Conservation (phyloP, 2,888 invertebrate genomes). For the Dryobota labecula region DNA sequence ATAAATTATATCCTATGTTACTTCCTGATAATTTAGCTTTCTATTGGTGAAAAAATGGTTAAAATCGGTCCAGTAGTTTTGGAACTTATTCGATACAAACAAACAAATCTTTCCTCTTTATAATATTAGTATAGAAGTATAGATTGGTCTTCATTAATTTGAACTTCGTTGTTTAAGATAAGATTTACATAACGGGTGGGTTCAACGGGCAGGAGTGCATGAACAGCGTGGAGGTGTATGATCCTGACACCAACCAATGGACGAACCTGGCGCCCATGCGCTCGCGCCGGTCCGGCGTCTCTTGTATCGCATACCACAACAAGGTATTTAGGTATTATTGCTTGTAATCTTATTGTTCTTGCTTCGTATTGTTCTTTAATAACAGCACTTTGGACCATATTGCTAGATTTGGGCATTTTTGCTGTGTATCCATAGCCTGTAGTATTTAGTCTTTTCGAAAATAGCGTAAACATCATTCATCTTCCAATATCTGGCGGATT, state of each 20-base stretch:
- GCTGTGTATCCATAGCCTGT: no score
- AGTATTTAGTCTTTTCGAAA: neutral
- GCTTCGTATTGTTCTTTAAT: neutral
- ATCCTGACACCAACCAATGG: slow-evolving; percentile 95
- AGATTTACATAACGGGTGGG: slow-evolving; percentile 96
- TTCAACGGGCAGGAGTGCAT: slow-evolving; percentile 98
- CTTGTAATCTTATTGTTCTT: slow-evolving; percentile 54
- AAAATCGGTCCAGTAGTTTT: no score
- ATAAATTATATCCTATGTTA: no score
- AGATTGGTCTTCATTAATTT: slow-evolving; percentile 2
- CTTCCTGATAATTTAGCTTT: no score
- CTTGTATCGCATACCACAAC: slow-evolving; percentile 96
- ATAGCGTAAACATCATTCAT: neutral
- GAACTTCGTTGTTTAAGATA: slow-evolving; percentile 84
- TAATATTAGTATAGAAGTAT: no score
- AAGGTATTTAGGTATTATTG: slow-evolving; percentile 88
- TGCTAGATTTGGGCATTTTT: neutral
- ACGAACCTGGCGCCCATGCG: slow-evolving; percentile 95
- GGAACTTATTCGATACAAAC: no score
- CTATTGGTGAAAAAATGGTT: no score
- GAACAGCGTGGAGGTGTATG: slow-evolving; percentile 95
- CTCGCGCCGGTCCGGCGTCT: slow-evolving; percentile 96
- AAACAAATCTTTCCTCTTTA: no score
- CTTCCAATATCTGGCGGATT: neutral
- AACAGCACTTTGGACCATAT: neutral